phyloP scores from a whole-genome alignment of 2,797 vertebrate genomes.

The Octomys mimax region DNA sequence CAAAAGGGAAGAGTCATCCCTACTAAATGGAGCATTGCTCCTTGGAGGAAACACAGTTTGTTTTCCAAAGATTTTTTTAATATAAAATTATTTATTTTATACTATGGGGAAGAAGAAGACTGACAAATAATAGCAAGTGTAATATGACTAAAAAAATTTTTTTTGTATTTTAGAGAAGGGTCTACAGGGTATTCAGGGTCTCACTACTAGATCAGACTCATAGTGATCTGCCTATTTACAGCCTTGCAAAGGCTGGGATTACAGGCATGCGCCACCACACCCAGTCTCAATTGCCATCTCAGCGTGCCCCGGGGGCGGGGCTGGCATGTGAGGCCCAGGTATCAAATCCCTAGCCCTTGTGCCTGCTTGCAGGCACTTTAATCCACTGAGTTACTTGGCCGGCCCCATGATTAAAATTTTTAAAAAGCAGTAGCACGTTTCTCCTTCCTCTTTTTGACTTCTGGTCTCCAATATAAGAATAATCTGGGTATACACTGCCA shows the following conservation, averaged over 20 bases:
- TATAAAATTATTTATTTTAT: conserved; percentile 34
- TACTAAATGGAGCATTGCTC: conserved; percentile 26
- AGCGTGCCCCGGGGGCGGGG: no score
- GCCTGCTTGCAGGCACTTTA: no score
- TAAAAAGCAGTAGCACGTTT: background rate
- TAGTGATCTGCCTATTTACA: no score
- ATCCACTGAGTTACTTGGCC: no score
- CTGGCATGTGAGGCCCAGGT: no score
- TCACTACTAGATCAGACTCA: no score
- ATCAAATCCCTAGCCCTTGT: no score
- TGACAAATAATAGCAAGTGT: background rate
- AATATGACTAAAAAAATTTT: background rate
- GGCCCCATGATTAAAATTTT: background rate
- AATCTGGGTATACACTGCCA: background rate
- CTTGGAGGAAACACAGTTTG: background rate
- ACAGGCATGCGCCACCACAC: no score
- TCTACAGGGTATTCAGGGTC: no score
- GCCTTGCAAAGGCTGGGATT: no score
- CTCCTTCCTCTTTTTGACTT: background rate
- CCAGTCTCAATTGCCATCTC: no score
- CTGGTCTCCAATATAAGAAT: background rate
- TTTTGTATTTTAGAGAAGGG: no score
- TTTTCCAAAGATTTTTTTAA: background rate
- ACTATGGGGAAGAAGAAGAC: background rate
- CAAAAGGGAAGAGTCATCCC: conserved; percentile 39